phyloP scores from a whole-genome alignment of 2,888 invertebrate species.

The Hemicrepidius hirtus region DNA sequence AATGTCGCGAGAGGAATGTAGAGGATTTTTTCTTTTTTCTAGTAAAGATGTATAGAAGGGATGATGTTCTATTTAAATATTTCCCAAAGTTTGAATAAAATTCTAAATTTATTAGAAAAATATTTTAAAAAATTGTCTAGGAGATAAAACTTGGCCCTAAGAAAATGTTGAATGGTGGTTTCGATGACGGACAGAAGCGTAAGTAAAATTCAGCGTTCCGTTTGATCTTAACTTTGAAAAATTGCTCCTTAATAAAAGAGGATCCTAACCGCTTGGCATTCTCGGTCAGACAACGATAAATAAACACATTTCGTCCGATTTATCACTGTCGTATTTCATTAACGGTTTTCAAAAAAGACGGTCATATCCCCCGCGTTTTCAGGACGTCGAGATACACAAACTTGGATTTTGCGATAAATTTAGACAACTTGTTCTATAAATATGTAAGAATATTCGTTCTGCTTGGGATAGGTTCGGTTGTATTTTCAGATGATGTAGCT shows the following conservation, averaged over 20 bases:
- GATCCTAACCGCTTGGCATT: conserved; percentile 29
- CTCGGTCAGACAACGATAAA: conserved; percentile 38
- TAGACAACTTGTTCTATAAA: conserved; percentile 6
- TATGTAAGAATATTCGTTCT: conserved; percentile 11
- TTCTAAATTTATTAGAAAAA: too few relatives aligned
- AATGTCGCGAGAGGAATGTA: too few relatives aligned
- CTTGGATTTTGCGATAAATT: conserved; percentile 30
- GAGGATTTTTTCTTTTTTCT: too few relatives aligned
- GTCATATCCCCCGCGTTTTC: conserved; percentile 25
- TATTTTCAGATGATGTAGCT: background rate
- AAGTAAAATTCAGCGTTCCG: conserved; percentile 4
- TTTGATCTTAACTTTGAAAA: conserved; percentile 38
- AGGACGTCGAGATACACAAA: conserved; percentile 11
- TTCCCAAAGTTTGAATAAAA: too few relatives aligned
- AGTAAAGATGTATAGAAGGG: too few relatives aligned
- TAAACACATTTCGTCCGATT: conserved; percentile 39
- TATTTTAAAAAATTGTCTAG: too few relatives aligned
- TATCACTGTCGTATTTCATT: conserved; percentile 43
- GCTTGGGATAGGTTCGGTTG: conserved; percentile 24
- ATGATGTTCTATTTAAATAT: too few relatives aligned
- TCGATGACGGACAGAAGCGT: background rate
- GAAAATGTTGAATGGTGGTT: background rate
- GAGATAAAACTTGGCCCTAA: background rate
- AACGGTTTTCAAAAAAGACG: conserved; percentile 37
- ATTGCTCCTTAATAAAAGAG: conserved; percentile 34